phyloP scores from a whole-genome alignment of 2,888 invertebrate genomes.

The Scaptomyza flava region DNA sequence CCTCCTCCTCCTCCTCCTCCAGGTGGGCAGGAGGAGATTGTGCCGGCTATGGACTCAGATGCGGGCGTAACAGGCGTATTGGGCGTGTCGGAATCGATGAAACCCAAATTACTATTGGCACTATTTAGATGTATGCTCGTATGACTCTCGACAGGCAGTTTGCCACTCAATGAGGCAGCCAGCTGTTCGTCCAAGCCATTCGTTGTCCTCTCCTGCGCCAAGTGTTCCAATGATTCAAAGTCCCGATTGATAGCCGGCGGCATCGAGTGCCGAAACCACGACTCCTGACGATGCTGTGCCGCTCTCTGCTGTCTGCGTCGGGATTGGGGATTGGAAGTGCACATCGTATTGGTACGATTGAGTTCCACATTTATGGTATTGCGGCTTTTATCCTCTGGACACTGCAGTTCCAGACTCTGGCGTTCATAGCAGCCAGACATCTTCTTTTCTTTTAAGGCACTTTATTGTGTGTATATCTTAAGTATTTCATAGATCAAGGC shows the following conservation, averaged over 20 bases:
- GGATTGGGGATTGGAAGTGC: constrained; percentile 40
- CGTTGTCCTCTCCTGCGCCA: constrained; percentile 61
- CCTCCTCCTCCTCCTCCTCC: constrained; percentile 26
- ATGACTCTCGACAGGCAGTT: constrained; percentile 47
- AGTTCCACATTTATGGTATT: constrained; percentile 36
- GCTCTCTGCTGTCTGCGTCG: constrained; percentile 70
- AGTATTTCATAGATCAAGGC: constrained; percentile 31
- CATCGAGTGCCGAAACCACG: constrained; percentile 82
- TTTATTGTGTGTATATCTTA: constrained; percentile 15
- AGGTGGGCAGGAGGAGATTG: constrained; percentile 59
- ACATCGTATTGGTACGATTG: constrained; percentile 44
- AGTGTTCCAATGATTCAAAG: constrained; percentile 81
- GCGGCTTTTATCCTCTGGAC: constrained; percentile 37
- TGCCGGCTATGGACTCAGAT: constrained; percentile 61
- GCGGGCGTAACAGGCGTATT: constrained; percentile 75
- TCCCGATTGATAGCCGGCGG: constrained; percentile 81
- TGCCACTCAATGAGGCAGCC: constrained; percentile 71
- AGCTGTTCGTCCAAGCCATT: constrained; percentile 76
- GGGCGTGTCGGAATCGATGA: constrained; percentile 80
- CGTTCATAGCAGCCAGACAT: constrained; percentile 74
- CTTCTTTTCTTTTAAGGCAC: constrained; percentile 52
- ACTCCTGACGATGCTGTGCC: constrained; percentile 75
- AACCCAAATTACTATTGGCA: constrained; percentile 80
- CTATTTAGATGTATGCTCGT: constrained; percentile 76
- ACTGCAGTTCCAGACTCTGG: constrained; percentile 74